Evolutionary conservation across 2,888 invertebrate genomes (phyloP).

Genomic region (Charanyca ferruginea): DNA sequence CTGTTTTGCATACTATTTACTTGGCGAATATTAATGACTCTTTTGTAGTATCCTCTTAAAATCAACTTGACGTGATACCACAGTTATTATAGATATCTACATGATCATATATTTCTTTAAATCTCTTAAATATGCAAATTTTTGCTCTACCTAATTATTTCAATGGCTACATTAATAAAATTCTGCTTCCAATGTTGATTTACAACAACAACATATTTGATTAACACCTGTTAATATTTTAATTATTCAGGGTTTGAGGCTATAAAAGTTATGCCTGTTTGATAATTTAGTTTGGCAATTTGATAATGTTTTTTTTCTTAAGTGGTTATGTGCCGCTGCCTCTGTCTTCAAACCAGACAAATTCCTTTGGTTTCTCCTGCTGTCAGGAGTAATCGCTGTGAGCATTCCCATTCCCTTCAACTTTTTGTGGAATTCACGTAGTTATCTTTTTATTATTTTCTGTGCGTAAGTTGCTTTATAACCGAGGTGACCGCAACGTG

Average conservation of each 20-base stretch:
- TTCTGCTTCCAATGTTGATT: slow-evolving; percentile 26
- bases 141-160: slow-evolving; percentile 38
- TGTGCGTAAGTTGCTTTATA: slow-evolving; percentile 54
- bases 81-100: slow-evolving; percentile 53
- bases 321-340: slow-evolving; percentile 6
- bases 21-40: slow-evolving; percentile 55
- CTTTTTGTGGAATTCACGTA: slow-evolving; percentile 53
- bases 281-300: too few species aligned
- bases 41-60: slow-evolving; percentile 63
- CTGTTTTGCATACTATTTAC: slow-evolving; percentile 67
- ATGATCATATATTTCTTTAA: slow-evolving; percentile 30
- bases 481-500: slow-evolving; percentile 70
- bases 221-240: slow-evolving; percentile 15
- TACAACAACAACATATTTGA: slow-evolving; percentile 8
- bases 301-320: slow-evolving; percentile 6
- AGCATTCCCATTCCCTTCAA: slow-evolving; percentile 41
- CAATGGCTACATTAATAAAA: slow-evolving; percentile 26
- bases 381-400: slow-evolving; percentile 21
- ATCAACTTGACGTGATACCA: slow-evolving; percentile 42
- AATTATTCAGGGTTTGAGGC: not conserved
- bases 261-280: slow-evolving; percentile 5
- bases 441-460: slow-evolving; percentile 55
- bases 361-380: slow-evolving; percentile 36
- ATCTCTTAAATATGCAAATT: slow-evolving; percentile 53
- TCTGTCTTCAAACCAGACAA: slow-evolving; percentile 24